Evolutionary conservation across 2,113 vertebrate species (phyloP).

Genomic region (Oxyruncus cristatus): DNA sequence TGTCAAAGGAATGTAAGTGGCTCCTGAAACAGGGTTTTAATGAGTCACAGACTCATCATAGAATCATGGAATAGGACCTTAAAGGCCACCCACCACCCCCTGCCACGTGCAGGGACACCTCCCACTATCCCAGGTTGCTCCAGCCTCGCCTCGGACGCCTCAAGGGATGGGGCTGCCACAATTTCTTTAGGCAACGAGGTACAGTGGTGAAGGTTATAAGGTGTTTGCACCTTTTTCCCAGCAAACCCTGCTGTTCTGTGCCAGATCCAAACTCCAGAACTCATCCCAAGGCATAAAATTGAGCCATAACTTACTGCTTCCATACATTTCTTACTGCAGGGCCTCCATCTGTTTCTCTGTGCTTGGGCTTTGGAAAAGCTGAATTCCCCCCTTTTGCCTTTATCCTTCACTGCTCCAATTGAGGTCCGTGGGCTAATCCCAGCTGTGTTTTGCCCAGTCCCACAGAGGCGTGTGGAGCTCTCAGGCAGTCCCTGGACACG

Average conservation of each 20-base stretch:
- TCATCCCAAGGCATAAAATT: not conserved
- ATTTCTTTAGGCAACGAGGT: not conserved
- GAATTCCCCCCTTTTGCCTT: not conserved
- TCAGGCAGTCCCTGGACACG: not conserved
- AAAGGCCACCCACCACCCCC: not conserved
- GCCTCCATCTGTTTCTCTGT: not conserved
- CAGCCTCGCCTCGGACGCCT: not conserved
- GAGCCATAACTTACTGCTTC: not conserved
- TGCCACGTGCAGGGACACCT: not conserved
- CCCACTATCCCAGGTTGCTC: not conserved
- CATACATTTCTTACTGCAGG: not conserved
- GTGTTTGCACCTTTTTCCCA: not conserved
- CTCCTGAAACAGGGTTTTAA: not conserved
- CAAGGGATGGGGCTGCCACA: not conserved
- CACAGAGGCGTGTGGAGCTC: not conserved
- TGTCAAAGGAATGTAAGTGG: accelerated
- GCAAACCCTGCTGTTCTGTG: not conserved
- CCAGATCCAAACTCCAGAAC: not conserved
- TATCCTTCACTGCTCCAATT: not conserved
- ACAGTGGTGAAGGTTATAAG: not conserved
- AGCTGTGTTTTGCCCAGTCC: not conserved
- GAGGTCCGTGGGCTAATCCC: not conserved
- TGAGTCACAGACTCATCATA: not conserved
- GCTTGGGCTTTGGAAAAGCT: not conserved
- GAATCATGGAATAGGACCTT: not conserved